phyloP scores from a whole-genome alignment of 1,140 invertebrate genomes.

The Pomacea maculata region DNA sequence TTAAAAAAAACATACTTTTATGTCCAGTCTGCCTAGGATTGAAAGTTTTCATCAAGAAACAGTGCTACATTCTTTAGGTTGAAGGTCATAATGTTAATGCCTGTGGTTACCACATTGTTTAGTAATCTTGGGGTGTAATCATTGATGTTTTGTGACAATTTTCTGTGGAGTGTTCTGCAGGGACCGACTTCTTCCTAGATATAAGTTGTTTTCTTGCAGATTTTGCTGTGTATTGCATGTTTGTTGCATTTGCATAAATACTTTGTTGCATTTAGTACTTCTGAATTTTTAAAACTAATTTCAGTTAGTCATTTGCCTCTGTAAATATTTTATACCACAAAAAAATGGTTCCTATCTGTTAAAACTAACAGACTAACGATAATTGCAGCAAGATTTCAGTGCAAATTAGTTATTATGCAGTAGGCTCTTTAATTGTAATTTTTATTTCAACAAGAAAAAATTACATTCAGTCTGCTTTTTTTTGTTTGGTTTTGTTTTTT shows the following conservation, averaged over 20 bases:
- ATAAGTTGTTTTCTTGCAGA: neutral
- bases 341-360: no score
- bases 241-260: neutral
- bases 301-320: neutral
- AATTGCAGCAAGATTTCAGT: neutral
- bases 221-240: neutral
- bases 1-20: no score
- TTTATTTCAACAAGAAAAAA: neutral
- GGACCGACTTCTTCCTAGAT: neutral
- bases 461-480: neutral
- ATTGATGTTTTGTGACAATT: neutral
- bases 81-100: neutral
- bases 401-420: neutral
- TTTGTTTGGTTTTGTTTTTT: neutral
- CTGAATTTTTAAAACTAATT: neutral
- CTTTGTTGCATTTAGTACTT: neutral
- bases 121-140: neutral
- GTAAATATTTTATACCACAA: neutral
- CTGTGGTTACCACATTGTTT: neutral
- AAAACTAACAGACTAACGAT: neutral
- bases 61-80: neutral
- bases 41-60: neutral
- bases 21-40: no score
- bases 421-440: neutral
- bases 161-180: neutral